phyloP scores from a whole-genome alignment of 2,888 invertebrate genomes.

The Macrosoma leucophasiata region DNA sequence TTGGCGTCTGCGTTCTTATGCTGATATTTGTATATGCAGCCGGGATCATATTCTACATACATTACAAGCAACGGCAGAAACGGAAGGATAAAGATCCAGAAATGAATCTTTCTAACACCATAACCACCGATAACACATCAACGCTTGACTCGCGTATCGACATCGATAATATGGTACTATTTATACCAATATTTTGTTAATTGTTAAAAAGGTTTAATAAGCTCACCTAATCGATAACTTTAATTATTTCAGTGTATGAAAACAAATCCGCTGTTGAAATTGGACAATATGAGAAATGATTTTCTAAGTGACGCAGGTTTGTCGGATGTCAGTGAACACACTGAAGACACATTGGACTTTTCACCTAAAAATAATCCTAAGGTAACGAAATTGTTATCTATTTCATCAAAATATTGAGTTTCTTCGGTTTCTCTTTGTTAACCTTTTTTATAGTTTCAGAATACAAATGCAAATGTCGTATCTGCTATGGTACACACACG shows the following conservation, averaged over 20 bases:
- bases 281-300: conserved; percentile 49
- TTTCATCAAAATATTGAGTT: neutral
- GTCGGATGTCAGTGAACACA: conserved; percentile 60
- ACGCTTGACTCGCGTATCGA: conserved; percentile 54
- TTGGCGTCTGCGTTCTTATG: conserved; percentile 86
- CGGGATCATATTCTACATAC: conserved; percentile 87
- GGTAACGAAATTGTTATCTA: conserved; percentile 29
- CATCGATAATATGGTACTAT: conserved; percentile 60
- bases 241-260: conserved; percentile 51
- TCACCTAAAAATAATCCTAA: conserved; percentile 46
- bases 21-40: conserved; percentile 88
- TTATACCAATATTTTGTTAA: neutral
- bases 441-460: conserved; percentile 46
- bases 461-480: conserved; percentile 51
- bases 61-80: conserved; percentile 80
- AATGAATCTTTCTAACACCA: conserved; percentile 45
- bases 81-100: conserved; percentile 66
- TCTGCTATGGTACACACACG: conserved; percentile 65
- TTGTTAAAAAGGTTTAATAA: neutral
- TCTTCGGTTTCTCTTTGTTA: conserved; percentile 2
- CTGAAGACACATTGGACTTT: conserved; percentile 55
- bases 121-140: conserved; percentile 54
- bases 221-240: neutral
- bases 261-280: conserved; percentile 58
- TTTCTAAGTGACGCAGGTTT: conserved; percentile 51